These are phyloP conservation scores for Deilephila porcellus DNA, from an alignment of 2,888 invertebrate species.

Conservation along the genomic window DNA sequence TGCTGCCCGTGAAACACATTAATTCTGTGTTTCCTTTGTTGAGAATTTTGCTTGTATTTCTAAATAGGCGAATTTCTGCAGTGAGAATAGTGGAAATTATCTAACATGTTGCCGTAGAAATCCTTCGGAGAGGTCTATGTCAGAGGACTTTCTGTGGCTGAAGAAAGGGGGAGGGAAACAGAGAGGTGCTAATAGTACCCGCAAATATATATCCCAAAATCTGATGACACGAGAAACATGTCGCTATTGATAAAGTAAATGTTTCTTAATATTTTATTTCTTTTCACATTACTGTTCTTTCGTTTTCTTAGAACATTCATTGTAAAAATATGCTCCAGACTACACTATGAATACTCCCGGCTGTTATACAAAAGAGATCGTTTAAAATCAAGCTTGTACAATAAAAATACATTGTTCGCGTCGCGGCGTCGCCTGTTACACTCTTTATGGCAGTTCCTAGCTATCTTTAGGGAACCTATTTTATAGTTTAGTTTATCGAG, in stretches of 20 bases:
- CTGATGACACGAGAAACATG: too few species aligned
- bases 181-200: too few species aligned
- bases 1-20: background rate
- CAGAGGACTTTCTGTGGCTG: too few species aligned
- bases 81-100: background rate
- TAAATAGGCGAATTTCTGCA: background rate
- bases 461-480: background rate
- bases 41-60: background rate
- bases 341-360: slow-evolving; percentile 35
- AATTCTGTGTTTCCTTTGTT: background rate
- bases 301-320: too few species aligned
- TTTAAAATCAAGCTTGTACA: slow-evolving; percentile 45
- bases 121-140: too few species aligned
- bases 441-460: slow-evolving; percentile 3
- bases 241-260: too few species aligned
- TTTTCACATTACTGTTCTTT: too few species aligned
- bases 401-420: slow-evolving; percentile 52
- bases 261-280: too few species aligned
- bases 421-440: slow-evolving; percentile 15
- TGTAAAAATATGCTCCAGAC: background rate
- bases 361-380: slow-evolving; percentile 36
- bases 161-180: too few species aligned
- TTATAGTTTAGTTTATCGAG: slow-evolving; percentile 3
- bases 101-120: too few species aligned
- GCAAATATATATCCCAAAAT: too few species aligned